phyloP scores from a whole-genome alignment of 2,113 vertebrate genomes.

The Petrocephalus microphthalmus region DNA sequence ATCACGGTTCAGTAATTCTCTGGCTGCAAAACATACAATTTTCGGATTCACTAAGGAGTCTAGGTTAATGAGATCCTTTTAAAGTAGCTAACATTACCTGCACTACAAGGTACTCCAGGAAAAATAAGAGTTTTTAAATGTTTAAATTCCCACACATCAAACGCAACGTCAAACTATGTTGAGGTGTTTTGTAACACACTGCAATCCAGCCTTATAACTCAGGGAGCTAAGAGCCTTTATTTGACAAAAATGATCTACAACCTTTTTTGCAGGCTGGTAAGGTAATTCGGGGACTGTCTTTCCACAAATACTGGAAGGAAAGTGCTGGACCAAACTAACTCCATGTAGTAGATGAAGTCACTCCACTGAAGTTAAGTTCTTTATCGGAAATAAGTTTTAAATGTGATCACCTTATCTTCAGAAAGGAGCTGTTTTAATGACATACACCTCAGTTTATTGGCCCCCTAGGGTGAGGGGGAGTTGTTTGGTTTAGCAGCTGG shows the following conservation, averaged over 20 bases:
- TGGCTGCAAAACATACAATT: neutral
- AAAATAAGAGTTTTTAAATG: neutral
- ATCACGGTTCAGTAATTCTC: neutral
- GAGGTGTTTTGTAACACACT: neutral
- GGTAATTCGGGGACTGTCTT: constrained; percentile 18
- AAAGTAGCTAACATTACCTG: neutral
- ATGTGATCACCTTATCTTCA: neutral
- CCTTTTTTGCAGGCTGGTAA: constrained; percentile 19
- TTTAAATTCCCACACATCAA: neutral
- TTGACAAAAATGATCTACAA: constrained; percentile 46
- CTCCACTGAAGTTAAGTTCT: neutral
- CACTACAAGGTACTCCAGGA: neutral
- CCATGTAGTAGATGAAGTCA: neutral
- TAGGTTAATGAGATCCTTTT: neutral
- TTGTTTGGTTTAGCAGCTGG: neutral
- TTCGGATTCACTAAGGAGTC: neutral
- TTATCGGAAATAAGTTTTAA: neutral
- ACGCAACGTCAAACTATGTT: neutral
- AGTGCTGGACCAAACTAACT: constrained; percentile 25
- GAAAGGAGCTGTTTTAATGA: neutral
- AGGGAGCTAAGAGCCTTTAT: constrained; percentile 37
- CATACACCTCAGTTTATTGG: neutral
- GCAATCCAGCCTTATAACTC: neutral
- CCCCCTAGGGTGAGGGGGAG: neutral
- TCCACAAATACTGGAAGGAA: constrained; percentile 31